Evolutionary conservation across 2,113 vertebrate genomes (phyloP).

Genomic region (Coryphaenoides rupestris): DNA sequence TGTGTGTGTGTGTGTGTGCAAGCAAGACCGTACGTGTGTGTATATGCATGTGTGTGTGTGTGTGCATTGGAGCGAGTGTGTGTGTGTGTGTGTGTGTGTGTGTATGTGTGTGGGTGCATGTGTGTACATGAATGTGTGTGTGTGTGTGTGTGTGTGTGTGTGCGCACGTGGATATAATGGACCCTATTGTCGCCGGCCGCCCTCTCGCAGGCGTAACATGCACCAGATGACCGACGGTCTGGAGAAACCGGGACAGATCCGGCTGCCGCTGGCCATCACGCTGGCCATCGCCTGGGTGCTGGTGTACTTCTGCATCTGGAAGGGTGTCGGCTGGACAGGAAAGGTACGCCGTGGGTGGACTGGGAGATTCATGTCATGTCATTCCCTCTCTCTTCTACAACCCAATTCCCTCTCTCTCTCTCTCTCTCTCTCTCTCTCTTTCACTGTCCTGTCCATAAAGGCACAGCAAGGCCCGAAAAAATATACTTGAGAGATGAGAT

Average conservation of each 20-base stretch:
- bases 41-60: no score
- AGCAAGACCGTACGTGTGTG: no score
- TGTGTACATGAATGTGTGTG: no score
- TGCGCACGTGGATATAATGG: conserved; percentile 20
- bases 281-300: conserved; percentile 96
- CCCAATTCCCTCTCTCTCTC: no score
- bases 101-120: neutral
- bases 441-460: conserved; percentile 1
- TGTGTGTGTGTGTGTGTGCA: no score
- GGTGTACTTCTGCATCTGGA: conserved; percentile 99
- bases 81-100: conserved; percentile 18
- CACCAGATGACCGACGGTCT: conserved; percentile 95
- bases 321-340: conserved; percentile 98
- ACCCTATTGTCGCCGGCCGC: conserved; percentile 49
- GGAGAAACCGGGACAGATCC: conserved; percentile 94
- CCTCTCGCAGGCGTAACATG: conserved; percentile 86
- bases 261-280: conserved; percentile 90
- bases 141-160: no score
- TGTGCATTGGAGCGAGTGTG: no score
- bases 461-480: no score
- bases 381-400: conserved; percentile 8
- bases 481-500: no score
- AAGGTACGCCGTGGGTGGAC: conserved; percentile 80
- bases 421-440: no score
- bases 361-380: conserved; percentile 7